These are phyloP conservation scores for Anolis sagrei DNA, from an alignment of 2,113 vertebrate species.

Conservation along the genomic window DNA sequence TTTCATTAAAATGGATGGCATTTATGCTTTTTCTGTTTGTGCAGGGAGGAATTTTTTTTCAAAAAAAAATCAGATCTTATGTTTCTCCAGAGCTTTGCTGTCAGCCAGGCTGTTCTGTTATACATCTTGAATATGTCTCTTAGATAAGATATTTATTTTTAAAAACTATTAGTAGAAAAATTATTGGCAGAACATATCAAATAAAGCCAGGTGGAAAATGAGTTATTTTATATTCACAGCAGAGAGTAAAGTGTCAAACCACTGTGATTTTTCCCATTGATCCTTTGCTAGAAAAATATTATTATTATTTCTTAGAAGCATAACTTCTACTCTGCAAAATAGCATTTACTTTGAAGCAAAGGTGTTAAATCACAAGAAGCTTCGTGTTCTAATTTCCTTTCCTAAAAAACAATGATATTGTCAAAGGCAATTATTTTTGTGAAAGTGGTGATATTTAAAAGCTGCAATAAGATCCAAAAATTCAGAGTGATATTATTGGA, in stretches of 20 bases:
- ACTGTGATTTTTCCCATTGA: constrained; percentile 36
- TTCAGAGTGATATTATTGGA: constrained; percentile 7
- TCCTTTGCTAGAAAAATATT: constrained; percentile 29
- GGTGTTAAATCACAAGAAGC: neutral
- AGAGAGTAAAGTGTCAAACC: constrained; percentile 33
- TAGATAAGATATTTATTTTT: constrained; percentile 4
- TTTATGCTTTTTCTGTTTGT: neutral
- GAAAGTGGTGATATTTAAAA: neutral
- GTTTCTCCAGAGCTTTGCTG: neutral
- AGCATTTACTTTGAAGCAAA: neutral
- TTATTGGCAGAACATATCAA: constrained; percentile 49
- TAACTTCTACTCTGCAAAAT: neutral
- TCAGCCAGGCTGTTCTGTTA: constrained; percentile 12
- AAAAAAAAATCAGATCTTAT: neutral
- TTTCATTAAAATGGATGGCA: neutral
- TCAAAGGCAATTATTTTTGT: neutral
- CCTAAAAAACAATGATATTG: neutral
- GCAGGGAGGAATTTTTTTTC: too few species aligned
- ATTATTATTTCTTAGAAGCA: constrained; percentile 52
- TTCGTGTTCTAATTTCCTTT: neutral
- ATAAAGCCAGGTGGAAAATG: constrained; percentile 13
- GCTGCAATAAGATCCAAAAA: neutral
- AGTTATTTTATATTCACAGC: constrained; percentile 27
- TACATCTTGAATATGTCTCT: constrained; percentile 26
- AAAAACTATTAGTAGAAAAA: constrained; percentile 44